Conservation (phyloP, 92 coral and sea anemone genomes). For the Isaurus tuberculatus region DNA sequence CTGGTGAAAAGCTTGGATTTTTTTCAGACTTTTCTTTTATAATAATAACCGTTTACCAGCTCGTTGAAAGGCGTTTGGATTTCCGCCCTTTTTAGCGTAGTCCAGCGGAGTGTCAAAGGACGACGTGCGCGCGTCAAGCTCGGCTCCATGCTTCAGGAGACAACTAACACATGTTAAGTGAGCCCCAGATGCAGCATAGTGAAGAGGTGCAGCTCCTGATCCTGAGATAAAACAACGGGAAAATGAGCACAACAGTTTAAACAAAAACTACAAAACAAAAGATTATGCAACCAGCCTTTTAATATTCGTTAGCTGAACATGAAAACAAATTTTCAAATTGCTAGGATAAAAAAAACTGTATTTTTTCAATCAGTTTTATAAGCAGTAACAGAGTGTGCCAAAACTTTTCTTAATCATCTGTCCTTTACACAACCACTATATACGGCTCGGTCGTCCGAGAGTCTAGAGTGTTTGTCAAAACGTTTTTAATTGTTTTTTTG, state of each 20-base stretch:
- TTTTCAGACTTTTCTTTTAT: background rate
- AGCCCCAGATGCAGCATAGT: slow-evolving; percentile 90
- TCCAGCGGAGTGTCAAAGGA: slow-evolving; percentile 80
- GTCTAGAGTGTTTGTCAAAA: too few species aligned
- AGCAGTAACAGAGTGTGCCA: too few species aligned
- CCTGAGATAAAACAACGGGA: slow-evolving; percentile 45
- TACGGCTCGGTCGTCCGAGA: too few species aligned
- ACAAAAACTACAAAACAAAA: too few species aligned
- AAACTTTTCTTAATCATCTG: too few species aligned
- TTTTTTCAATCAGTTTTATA: too few species aligned
- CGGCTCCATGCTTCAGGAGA: slow-evolving; percentile 82
- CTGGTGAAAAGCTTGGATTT: background rate
- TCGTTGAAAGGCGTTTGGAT: slow-evolving; percentile 77
- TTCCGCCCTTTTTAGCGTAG: slow-evolving; percentile 89
- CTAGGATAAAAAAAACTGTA: too few species aligned
- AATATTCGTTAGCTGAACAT: background rate
- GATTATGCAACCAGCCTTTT: background rate
- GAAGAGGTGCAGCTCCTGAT: slow-evolving; percentile 85
- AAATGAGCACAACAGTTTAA: too few species aligned
- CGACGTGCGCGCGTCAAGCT: slow-evolving; percentile 73
- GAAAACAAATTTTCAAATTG: too few species aligned
- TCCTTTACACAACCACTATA: too few species aligned
- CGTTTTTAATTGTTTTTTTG: too few species aligned
- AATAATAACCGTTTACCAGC: slow-evolving; percentile 70
- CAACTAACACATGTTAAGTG: slow-evolving; percentile 89